phyloP scores from a whole-genome alignment of 2,797 vertebrate species.

The Melanotaenia nigrans region DNA sequence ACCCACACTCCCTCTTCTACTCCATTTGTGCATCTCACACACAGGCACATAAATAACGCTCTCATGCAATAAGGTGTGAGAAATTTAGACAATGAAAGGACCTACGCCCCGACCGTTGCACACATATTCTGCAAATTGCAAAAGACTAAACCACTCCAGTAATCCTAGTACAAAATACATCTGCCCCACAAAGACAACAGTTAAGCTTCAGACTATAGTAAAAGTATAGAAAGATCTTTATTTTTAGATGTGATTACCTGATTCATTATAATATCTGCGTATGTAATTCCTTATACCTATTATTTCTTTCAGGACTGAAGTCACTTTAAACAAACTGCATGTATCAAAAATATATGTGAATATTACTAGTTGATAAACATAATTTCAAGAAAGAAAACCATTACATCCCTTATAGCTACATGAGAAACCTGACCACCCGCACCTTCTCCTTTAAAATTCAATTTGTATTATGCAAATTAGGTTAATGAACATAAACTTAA shows the following conservation, averaged over 20 bases:
- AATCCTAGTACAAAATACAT: background rate
- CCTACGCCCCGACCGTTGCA: slow-evolving; percentile 42
- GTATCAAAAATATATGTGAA: background rate
- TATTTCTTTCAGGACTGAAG: background rate
- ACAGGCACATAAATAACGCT: background rate
- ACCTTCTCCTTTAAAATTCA: background rate
- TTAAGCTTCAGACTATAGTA: background rate
- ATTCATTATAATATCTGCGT: background rate
- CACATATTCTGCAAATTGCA: slow-evolving; percentile 31
- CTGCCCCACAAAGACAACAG: slow-evolving; percentile 1
- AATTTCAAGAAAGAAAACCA: background rate
- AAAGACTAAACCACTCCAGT: slow-evolving; percentile 4
- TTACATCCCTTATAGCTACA: background rate
- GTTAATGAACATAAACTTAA: background rate
- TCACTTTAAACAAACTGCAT: no score
- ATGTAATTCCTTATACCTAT: background rate
- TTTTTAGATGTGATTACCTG: background rate
- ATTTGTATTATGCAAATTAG: background rate
- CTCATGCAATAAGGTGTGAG: slow-evolving; percentile 33
- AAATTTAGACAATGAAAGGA: slow-evolving; percentile 31
- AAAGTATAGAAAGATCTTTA: background rate
- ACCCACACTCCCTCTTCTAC: slow-evolving; percentile 11
- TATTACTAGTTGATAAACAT: background rate
- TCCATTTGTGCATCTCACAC: slow-evolving; percentile 23
- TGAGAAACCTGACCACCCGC: background rate